These are phyloP conservation scores for Portevinia maculata DNA, from an alignment of 2,888 invertebrate species.

Conservation along the genomic window DNA sequence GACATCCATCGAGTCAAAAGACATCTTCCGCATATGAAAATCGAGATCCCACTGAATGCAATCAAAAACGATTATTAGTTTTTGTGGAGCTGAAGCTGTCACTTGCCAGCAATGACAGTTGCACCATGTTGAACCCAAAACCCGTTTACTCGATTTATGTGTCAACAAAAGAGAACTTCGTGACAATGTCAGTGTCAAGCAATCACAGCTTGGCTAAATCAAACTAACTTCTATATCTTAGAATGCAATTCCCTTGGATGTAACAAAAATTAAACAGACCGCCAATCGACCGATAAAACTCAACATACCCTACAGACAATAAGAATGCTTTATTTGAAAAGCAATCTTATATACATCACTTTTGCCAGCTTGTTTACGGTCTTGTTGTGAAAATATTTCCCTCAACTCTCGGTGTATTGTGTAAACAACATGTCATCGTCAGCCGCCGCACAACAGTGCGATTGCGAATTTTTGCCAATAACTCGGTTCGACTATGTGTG, in stretches of 20 bases:
- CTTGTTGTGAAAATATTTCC: constrained; percentile 51
- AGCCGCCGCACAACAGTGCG: constrained; percentile 30
- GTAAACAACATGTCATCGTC: constrained; percentile 53
- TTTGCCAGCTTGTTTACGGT: constrained; percentile 33
- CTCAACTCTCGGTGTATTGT: constrained; percentile 34
- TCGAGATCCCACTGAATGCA: no score
- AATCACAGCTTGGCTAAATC: no score
- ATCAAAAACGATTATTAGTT: no score
- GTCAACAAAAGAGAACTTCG: no score
- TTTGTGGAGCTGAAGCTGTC: no score
- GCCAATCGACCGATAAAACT: neutral
- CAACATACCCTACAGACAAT: neutral
- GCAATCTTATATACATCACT: constrained; percentile 22
- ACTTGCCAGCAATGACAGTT: no score
- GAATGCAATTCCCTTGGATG: neutral
- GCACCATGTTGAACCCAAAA: no score
- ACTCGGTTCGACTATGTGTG: neutral
- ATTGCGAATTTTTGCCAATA: constrained; percentile 17
- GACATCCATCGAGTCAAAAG: no score
- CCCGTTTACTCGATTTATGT: no score
- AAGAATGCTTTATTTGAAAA: neutral
- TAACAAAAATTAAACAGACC: neutral
- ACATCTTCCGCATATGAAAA: no score
- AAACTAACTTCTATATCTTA: no score
- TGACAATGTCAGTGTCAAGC: no score